Percentiles rank a stretch among this genome's conserved stretches.
Evolutionary conservation across 1,140 invertebrate species (phyloP).

Genomic region (Tyrophagus putrescentiae): DNA sequence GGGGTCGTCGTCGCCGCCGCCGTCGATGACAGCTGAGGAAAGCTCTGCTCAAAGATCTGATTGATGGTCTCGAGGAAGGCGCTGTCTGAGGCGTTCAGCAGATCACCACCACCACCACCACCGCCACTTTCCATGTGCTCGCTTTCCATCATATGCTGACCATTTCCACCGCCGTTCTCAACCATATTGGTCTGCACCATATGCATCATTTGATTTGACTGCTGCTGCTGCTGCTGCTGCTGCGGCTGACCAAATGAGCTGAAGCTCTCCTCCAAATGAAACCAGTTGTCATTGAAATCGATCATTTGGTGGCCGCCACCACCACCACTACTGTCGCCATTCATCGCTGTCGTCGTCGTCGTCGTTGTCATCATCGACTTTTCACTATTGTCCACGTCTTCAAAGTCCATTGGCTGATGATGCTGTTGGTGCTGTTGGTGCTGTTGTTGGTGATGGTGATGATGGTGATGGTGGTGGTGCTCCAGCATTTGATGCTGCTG

Average conservation of each 20-base stretch:
- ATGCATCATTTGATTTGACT: no score
- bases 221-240: no score
- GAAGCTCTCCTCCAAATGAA: not conserved
- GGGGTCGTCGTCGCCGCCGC: not conserved
- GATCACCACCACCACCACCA: no score
- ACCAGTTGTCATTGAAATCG: slow-evolving; percentile 9
- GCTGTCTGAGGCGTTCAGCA: not conserved
- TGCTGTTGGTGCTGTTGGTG: no score
- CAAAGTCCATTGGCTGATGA: slow-evolving; percentile 2
- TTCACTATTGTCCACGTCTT: not conserved
- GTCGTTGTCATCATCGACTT: not conserved
- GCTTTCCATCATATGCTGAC: slow-evolving; percentile 13
- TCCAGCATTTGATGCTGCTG: no score
- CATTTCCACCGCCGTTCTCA: not conserved
- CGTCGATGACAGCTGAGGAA: not conserved
- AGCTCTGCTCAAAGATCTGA: slow-evolving; percentile 9
- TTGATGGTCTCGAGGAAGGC: not conserved
- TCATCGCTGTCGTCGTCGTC: not conserved
- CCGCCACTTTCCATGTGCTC: no score
- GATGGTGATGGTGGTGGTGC: no score
- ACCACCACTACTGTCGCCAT: not conserved
- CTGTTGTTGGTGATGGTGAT: no score
- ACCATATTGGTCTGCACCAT: no score
- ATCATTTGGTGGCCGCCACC: not conserved
- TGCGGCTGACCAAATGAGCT: not conserved